Evolutionary conservation across 2,888 invertebrate genomes (phyloP).

Genomic region (Lasioglossum zephyrum): DNA sequence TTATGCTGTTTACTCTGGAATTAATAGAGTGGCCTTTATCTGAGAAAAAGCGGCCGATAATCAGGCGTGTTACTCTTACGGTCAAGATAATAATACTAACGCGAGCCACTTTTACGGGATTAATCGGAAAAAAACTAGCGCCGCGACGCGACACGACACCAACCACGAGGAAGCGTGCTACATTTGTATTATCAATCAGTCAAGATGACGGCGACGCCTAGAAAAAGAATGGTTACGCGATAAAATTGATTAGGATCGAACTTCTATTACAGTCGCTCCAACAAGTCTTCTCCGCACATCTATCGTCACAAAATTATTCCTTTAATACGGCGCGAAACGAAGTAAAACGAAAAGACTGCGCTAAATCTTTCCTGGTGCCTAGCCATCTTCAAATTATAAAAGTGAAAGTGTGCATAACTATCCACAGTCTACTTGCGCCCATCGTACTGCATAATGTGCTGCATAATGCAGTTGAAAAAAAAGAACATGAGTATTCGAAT

Average conservation of each 20-base stretch:
- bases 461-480: not conserved
- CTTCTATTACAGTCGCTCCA: not conserved
- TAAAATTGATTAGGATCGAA: conserved; percentile 3
- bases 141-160: not conserved
- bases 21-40: conserved; percentile 61
- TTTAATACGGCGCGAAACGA: not conserved
- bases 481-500: not conserved
- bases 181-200: conserved; percentile 34
- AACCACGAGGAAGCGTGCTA: not conserved
- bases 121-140: conserved; percentile 24
- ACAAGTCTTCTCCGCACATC: not conserved
- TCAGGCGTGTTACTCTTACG: conserved; percentile 46
- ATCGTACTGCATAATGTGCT: not conserved
- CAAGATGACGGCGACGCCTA: conserved; percentile 13
- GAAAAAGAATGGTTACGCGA: not conserved
- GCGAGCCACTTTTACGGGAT: conserved; percentile 17
- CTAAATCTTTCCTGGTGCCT: not conserved
- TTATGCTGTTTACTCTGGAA: conserved; percentile 55
- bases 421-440: not conserved
- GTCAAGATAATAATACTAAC: conserved; percentile 48
- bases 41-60: conserved; percentile 55
- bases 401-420: not conserved
- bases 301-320: not conserved
- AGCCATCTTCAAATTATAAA: not conserved
- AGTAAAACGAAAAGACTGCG: not conserved